Percentiles rank a stretch among this genome's conserved stretches.
Evolutionary conservation across 92 coral and sea anemone genomes (phyloP).

Genomic region (Muricea muricata): DNA sequence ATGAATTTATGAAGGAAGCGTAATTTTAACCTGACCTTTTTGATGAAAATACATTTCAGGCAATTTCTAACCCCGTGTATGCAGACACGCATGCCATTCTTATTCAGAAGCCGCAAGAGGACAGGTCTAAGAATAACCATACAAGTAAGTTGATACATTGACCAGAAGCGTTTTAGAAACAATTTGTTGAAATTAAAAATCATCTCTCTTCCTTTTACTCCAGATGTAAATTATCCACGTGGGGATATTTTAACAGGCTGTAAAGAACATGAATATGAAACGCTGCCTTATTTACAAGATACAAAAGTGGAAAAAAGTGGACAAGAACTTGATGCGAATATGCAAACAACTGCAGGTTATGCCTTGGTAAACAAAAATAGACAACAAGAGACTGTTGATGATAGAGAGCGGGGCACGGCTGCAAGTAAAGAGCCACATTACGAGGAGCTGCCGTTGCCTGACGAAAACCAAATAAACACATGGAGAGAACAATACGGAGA

Average conservation of each 20-base stretch:
- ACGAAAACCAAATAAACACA: background rate
- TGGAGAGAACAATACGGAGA: background rate
- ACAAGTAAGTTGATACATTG: background rate
- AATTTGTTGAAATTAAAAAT: too few species aligned
- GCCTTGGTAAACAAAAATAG: background rate
- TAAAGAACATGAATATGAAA: background rate
- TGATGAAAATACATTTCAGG: background rate
- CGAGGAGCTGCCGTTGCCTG: background rate
- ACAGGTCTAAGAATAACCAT: background rate
- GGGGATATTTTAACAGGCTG: background rate
- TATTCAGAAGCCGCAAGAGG: background rate
- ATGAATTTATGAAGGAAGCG: too few species aligned
- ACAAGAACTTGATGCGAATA: background rate
- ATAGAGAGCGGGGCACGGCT: background rate
- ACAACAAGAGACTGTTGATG: background rate
- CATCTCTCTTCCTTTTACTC: background rate
- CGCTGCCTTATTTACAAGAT: background rate
- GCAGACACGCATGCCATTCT: constrained; percentile 17
- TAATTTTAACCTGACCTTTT: too few species aligned
- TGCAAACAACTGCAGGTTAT: background rate
- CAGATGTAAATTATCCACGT: background rate
- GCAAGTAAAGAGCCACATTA: background rate
- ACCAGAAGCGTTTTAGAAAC: too few species aligned
- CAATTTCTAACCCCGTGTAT: constrained; percentile 13
- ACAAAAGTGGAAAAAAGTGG: background rate